Percentiles rank a stretch among this genome's conserved stretches.
Evolutionary conservation across 1,140 invertebrate genomes (phyloP).

Genomic region (Brachionus paranguensis): DNA sequence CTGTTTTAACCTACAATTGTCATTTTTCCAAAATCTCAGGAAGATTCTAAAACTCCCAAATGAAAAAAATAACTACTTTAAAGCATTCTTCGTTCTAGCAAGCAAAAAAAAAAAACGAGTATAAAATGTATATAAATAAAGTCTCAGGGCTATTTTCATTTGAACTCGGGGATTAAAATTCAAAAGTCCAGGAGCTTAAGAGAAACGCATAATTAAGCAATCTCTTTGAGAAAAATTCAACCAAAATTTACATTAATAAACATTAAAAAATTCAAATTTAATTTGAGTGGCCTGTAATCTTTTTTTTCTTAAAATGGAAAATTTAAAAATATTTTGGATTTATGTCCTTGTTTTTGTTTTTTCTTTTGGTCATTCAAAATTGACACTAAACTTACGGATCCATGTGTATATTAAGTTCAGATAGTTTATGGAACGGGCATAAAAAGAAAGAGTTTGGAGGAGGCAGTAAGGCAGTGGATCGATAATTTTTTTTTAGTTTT

Average conservation of each 20-base stretch:
- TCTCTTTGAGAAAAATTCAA: background rate
- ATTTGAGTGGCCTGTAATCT: slow-evolving; percentile 35
- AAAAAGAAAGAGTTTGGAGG: background rate
- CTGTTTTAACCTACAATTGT: background rate
- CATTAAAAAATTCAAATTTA: slow-evolving; percentile 12
- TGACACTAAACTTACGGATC: slow-evolving; percentile 5
- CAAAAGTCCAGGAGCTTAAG: background rate
- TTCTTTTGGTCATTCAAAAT: slow-evolving; percentile 28
- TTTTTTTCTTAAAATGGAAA: background rate
- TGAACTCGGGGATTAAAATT: background rate
- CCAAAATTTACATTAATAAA: background rate
- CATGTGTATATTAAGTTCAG: slow-evolving; percentile 28
- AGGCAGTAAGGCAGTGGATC: background rate
- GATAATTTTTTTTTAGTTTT: slow-evolving; percentile 20
- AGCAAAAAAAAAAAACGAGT: background rate
- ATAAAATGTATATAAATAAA: slow-evolving; percentile 5
- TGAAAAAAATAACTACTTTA: background rate
- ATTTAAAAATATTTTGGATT: background rate
- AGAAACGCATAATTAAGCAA: slow-evolving; percentile 8
- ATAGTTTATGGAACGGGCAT: background rate
- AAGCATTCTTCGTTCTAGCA: background rate
- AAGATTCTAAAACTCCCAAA: background rate
- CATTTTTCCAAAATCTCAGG: slow-evolving; percentile 25
- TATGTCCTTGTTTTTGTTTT: slow-evolving; percentile 29
- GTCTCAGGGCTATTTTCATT: slow-evolving; percentile 21